Conservation (phyloP, 2,888 invertebrate genomes). For the Luperina testacea region DNA sequence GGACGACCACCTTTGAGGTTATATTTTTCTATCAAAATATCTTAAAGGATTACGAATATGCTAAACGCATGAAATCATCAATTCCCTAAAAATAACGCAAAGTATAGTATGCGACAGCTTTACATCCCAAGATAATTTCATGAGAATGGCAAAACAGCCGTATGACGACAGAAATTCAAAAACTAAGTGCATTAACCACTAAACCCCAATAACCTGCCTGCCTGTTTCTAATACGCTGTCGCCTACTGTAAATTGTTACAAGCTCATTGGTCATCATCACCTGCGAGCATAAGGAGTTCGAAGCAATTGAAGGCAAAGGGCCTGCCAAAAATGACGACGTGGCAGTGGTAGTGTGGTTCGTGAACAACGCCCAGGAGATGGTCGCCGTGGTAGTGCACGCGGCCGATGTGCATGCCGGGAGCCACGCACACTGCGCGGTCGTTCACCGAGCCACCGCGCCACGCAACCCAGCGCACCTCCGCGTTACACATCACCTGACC, state of each 20-base stretch:
- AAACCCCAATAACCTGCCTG: too few species aligned
- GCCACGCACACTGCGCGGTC: slow-evolving; percentile 75
- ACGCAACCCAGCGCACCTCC: slow-evolving; percentile 77
- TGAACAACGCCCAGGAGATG: slow-evolving; percentile 75
- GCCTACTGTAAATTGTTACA: not conserved
- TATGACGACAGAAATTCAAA: not conserved
- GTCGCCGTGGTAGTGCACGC: slow-evolving; percentile 75
- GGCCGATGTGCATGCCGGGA: slow-evolving; percentile 76
- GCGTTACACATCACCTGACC: slow-evolving; percentile 85
- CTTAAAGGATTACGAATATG: slow-evolving; percentile 10
- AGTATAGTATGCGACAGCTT: slow-evolving; percentile 6
- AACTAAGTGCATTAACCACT: not conserved
- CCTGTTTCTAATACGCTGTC: slow-evolving; percentile 1
- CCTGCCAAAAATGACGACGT: slow-evolving; percentile 82
- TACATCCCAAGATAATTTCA: slow-evolving; percentile 20
- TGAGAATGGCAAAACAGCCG: slow-evolving; percentile 5
- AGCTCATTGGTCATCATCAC: slow-evolving; percentile 34
- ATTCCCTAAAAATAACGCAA: not conserved
- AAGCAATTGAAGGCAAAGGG: slow-evolving; percentile 86
- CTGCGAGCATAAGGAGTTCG: slow-evolving; percentile 78
- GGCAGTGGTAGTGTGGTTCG: slow-evolving; percentile 78
- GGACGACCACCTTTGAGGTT: not conserved
- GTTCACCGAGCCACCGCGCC: slow-evolving; percentile 73
- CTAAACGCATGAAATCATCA: slow-evolving; percentile 6
- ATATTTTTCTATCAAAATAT: not conserved